Evolutionary conservation across 2,888 invertebrate species (phyloP), one percentile per base, ranked within the genome.

Genomic region (Teinopalpus imperialis): DNA sequence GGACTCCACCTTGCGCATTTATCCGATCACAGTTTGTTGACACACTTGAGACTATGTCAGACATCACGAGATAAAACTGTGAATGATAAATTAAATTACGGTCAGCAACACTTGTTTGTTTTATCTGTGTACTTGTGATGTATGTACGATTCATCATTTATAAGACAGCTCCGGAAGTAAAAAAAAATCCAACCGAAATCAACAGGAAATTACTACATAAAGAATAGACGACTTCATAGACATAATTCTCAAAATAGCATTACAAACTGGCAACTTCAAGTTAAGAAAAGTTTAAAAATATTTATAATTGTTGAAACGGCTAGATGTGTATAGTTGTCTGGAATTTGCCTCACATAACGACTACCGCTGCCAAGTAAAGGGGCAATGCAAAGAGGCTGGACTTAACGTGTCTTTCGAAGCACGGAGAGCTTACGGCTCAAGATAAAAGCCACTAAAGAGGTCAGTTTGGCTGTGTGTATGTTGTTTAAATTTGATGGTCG

Each of bases 361-460:
- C 43, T 44, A 8, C 43, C 12, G 12, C 7, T 24, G 37, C 24
- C 37, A 23, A 44, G 36, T 31, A 14, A n/a, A n/a, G n/a, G n/a
- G n/a, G n/a, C n/a, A n/a, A n/a, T n/a, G 10, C 31, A 13, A 31
- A 39, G 26, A 32, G 31, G 31, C 44, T 23, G 36, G 26, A 14
- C 31, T 39, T 39, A 31, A 34, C 32, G 39, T 45, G 44, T 37
- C 39, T 45, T 34, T 20, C 37, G 27, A 45, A 39, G 32, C 26
- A 32, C 20, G 35, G 7, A 29, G 29, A 24, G n/a, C n/a, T n/a
- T n/a, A n/a, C n/a, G n/a, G 42, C 20, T 21, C 39, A 7, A 39
- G 32, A 39, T 39, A 39, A 44, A 39, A 45, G 44, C 32, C 32
- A 39, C 39, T 39, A 37, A 45, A 45, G 21, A 32, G 44, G 43